Evolutionary conservation across 1,140 invertebrate species (phyloP).

Genomic region (Zaprionus camerounensis): DNA sequence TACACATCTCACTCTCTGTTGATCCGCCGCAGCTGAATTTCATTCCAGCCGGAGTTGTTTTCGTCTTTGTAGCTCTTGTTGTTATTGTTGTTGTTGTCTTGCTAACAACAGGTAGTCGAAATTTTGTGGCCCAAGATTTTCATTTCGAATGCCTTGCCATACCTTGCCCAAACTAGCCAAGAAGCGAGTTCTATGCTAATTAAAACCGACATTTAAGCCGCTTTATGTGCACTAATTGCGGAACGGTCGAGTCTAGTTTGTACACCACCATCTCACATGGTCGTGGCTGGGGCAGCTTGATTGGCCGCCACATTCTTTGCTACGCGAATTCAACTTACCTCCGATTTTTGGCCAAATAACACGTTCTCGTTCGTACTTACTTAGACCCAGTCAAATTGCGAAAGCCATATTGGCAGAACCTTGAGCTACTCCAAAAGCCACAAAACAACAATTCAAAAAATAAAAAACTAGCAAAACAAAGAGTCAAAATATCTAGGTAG

Average conservation of each 20-base stretch:
- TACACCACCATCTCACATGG: conserved; percentile 48
- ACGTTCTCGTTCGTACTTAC: conserved; percentile 53
- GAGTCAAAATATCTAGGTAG: conserved; percentile 43
- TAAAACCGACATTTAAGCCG: conserved; percentile 13
- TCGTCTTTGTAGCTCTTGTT: neutral
- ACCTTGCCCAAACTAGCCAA: conserved; percentile 2
- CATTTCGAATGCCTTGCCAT: conserved; percentile 11
- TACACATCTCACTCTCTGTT: neutral
- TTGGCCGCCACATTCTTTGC: conserved; percentile 73
- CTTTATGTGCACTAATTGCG: conserved; percentile 11
- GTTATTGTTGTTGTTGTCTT: neutral
- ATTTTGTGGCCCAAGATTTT: conserved; percentile 19
- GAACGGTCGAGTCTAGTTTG: conserved; percentile 7
- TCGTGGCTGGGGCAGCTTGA: conserved; percentile 37
- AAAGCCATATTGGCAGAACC: conserved; percentile 70
- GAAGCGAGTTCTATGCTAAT: conserved; percentile 24
- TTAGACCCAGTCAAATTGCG: conserved; percentile 53
- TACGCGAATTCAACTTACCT: conserved; percentile 63
- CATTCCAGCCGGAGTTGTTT: conserved; percentile 28
- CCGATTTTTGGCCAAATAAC: conserved; percentile 66
- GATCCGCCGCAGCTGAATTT: neutral
- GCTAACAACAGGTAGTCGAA: conserved; percentile 32
- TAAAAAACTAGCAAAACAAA: conserved; percentile 34
- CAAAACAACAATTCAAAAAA: conserved; percentile 40
- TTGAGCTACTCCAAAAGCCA: conserved; percentile 72